phyloP scores from a whole-genome alignment of 2,113 vertebrate species.

The Podocnemis expansa region DNA sequence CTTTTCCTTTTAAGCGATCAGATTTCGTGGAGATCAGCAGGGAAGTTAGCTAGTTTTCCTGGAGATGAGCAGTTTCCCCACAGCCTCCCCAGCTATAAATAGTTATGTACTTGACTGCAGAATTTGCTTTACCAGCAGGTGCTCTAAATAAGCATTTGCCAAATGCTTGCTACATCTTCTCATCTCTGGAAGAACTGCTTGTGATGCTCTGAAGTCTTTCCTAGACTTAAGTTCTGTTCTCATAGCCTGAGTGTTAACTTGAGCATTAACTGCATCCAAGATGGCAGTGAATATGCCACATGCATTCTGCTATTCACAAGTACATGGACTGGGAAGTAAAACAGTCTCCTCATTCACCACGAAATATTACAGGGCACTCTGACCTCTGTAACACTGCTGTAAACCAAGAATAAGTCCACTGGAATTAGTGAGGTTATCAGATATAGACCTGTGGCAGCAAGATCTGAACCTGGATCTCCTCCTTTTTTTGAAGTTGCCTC shows the following conservation, averaged over 20 bases:
- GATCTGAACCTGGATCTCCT: conserved; percentile 42
- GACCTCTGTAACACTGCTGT: not conserved
- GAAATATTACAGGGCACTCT: not conserved
- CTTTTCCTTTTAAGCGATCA: not conserved
- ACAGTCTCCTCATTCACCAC: not conserved
- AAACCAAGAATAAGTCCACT: conserved; percentile 9
- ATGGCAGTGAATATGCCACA: not conserved
- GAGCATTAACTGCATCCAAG: not conserved
- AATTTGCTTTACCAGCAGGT: not conserved
- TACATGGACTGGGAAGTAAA: not conserved
- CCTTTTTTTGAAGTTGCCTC: not conserved
- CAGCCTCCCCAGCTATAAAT: not conserved
- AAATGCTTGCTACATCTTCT: not conserved
- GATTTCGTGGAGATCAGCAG: not conserved
- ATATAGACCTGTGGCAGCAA: not conserved
- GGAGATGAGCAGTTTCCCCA: not conserved
- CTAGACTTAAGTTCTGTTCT: conserved; percentile 14
- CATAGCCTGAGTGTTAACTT: not conserved
- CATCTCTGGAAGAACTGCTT: conserved; percentile 27
- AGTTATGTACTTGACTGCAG: conserved; percentile 5
- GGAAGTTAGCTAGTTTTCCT: not conserved
- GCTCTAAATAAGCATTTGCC: conserved; percentile 7
- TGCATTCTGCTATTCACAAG: conserved; percentile 18
- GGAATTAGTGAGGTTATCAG: conserved; percentile 23
- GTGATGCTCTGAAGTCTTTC: conserved; percentile 19